Evolutionary conservation across 2,797 vertebrate species (phyloP).

Genomic region (Eremophila alpestris): DNA sequence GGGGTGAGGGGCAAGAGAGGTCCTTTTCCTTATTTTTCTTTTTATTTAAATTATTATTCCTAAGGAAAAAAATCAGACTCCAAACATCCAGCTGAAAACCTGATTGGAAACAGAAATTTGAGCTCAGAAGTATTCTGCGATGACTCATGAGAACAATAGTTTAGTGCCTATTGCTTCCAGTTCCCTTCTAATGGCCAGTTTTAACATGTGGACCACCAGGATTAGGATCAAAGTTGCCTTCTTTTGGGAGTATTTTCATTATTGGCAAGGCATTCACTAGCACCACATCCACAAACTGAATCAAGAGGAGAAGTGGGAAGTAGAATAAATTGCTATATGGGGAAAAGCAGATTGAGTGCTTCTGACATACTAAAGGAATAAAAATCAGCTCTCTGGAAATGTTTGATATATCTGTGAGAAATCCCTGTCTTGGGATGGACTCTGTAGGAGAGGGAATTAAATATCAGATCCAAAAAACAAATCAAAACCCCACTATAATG

Average conservation of each 20-base stretch:
- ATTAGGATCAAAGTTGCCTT: slow-evolving; percentile 32
- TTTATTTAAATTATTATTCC: not conserved
- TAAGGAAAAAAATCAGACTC: not conserved
- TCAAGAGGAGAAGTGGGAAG: not conserved
- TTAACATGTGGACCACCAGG: slow-evolving; percentile 50
- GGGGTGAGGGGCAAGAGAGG: not conserved
- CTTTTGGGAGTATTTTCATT: slow-evolving; percentile 35
- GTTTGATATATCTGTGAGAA: not conserved
- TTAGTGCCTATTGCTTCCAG: slow-evolving; percentile 44
- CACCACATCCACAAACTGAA: not conserved
- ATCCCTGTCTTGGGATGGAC: not conserved
- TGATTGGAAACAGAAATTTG: slow-evolving; percentile 49
- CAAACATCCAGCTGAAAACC: slow-evolving; percentile 4
- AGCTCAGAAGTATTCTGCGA: not conserved
- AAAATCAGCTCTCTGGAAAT: slow-evolving; percentile 12
- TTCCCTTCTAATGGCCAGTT: slow-evolving; percentile 17
- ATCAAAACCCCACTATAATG: not conserved
- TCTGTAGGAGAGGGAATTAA: not conserved
- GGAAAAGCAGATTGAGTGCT: slow-evolving; percentile 10
- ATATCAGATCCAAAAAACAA: not conserved
- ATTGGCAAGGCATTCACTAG: not conserved
- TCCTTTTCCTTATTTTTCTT: not conserved
- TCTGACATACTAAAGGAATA: not conserved
- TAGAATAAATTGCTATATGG: slow-evolving; percentile 9
- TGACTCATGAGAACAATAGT: slow-evolving; percentile 49